Conservation (phyloP, 2,113 vertebrate species). For the Urocolius indicus region DNA sequence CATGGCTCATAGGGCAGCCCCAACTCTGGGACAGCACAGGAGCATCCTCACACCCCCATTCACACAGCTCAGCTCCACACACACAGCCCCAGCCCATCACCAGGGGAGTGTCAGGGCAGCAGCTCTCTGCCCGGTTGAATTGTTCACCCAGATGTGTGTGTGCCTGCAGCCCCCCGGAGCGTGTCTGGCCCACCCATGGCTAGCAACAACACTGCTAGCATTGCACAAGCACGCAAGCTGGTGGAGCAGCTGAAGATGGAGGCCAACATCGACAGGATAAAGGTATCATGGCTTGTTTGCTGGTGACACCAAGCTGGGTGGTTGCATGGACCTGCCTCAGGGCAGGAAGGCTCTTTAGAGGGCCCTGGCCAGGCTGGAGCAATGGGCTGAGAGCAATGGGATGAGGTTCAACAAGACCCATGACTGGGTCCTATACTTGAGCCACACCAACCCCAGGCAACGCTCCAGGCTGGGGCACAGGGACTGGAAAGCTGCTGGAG, state of each 20-base stretch:
- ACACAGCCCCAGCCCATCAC: rapidly evolving
- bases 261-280: constrained; percentile 99
- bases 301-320: too few relatives aligned
- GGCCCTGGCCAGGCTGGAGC: too few relatives aligned
- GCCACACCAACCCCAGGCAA: too few relatives aligned
- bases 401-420: too few relatives aligned
- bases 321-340: too few relatives aligned
- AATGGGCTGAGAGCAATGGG: too few relatives aligned
- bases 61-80: rapidly evolving
- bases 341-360: too few relatives aligned
- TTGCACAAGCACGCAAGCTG: constrained; percentile 97
- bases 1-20: background rate
- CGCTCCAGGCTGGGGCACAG: too few relatives aligned
- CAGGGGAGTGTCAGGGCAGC: background rate
- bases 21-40: background rate
- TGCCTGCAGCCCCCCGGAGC: constrained; percentile 34
- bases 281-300: constrained; percentile 72
- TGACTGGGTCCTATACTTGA: too few relatives aligned
- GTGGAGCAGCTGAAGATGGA: constrained; percentile 99
- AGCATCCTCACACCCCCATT: background rate
- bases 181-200: constrained; percentile 82
- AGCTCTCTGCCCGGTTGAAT: background rate
- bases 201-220: constrained; percentile 97
- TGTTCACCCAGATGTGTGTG: background rate
- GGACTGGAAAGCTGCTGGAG: too few relatives aligned